Evolutionary conservation across 1,140 invertebrate species (phyloP), one percentile per base, ranked within the genome.

Genomic region (Phortica variegata): DNA sequence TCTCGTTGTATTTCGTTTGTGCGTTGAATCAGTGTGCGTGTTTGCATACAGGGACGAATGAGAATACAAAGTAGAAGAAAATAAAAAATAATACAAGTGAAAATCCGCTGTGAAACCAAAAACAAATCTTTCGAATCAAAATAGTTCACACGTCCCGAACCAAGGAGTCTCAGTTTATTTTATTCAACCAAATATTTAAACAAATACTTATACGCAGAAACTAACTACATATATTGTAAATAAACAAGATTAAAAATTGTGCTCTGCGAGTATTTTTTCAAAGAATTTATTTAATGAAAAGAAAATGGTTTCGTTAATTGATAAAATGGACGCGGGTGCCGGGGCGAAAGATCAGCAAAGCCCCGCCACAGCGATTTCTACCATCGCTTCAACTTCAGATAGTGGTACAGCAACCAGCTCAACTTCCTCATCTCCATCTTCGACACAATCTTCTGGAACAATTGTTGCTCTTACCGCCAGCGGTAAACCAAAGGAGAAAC

Each of bases 221-320:
- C 23, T n/a, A n/a, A n/a, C n/a, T n/a, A n/a, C n/a, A n/a, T n/a
- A n/a, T n/a, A n/a, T n/a, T n/a, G n/a, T n/a, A n/a, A n/a, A n/a
- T 16, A 43, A 43, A 31, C 31, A 15, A 17, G 31, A n/a, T 43
- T 18, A 26, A 16, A 16, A 26, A 26, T 26, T 42, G 68, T 68
- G 63, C 60, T 54, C 63, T 62, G 49, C 52, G 47, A n/a, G n/a
- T n/a, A n/a, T n/a, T n/a, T n/a, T n/a, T n/a, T n/a, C n/a, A n/a
- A n/a, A n/a, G n/a, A n/a, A n/a, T n/a, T n/a, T n/a, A n/a, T n/a
- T 56, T 54, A 58, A 43, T 60, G 41, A 6, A 44, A 54, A 57
- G 51, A 71, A 61, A 71, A 71, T 71, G 66, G 66, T 71, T 57
- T 72, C 66, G 36, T 61, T 71, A 58, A 68, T 70, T 61, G 58